Evolutionary conservation across 2,797 vertebrate genomes (phyloP).

Genomic region (Bucorvus abyssinicus): DNA sequence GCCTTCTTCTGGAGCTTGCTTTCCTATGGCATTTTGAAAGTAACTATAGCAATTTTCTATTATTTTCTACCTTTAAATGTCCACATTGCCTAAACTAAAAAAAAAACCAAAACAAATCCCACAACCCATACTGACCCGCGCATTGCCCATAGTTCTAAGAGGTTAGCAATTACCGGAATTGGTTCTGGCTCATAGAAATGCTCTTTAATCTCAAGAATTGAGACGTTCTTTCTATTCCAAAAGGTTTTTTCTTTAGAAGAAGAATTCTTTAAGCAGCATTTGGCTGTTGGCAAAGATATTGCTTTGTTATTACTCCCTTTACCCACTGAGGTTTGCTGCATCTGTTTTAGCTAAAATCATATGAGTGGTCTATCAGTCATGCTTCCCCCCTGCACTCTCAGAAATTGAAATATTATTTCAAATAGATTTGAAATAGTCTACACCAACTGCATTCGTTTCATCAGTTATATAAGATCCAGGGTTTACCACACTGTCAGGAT

Average conservation of each 20-base stretch:
- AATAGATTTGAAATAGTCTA: background rate
- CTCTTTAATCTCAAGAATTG: background rate
- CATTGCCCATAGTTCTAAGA: background rate
- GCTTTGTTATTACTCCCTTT: background rate
- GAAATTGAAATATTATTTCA: background rate
- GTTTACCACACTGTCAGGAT: background rate
- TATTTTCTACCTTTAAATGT: background rate
- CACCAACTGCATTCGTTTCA: background rate
- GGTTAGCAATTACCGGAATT: background rate
- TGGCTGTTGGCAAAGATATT: background rate
- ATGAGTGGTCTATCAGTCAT: background rate
- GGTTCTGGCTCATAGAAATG: background rate
- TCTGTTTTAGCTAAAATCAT: background rate
- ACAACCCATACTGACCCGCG: background rate
- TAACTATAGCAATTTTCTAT: background rate
- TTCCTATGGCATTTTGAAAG: background rate
- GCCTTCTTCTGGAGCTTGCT: background rate
- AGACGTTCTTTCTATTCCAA: background rate
- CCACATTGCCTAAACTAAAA: background rate
- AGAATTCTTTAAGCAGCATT: background rate
- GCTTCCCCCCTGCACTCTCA: background rate
- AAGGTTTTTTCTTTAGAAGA: background rate
- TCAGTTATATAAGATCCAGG: background rate
- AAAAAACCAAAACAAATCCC: background rate
- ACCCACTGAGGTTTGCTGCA: background rate